Conservation (phyloP, 2,888 invertebrate genomes). For the Cryptocheilus praepositus region DNA sequence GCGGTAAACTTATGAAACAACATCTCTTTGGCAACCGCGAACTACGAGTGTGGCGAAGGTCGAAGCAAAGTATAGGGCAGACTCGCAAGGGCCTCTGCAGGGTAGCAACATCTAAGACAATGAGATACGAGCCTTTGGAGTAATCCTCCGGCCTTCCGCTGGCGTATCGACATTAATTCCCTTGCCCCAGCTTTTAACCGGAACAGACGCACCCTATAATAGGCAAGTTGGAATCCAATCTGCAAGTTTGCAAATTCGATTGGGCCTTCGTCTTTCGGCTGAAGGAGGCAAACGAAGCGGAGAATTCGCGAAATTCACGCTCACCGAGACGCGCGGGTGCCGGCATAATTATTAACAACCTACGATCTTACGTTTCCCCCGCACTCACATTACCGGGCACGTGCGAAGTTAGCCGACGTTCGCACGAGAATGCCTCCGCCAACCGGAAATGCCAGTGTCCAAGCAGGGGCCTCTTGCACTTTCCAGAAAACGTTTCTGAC, state of each 20-base stretch:
- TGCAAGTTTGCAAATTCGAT: conserved; percentile 76
- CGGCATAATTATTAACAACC: too few relatives aligned
- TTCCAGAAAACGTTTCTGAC: conserved; percentile 3
- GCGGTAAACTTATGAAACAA: too few relatives aligned
- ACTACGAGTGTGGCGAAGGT: too few relatives aligned
- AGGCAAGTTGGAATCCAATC: conserved; percentile 76
- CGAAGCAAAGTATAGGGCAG: conserved; percentile 3
- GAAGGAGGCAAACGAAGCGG: conserved; percentile 49
- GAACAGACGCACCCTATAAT: conserved; percentile 75
- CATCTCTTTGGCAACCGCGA: not conserved
- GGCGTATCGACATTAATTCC: conserved; percentile 75
- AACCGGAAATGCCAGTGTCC: too few relatives aligned
- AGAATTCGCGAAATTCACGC: too few relatives aligned
- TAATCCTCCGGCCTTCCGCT: conserved; percentile 71
- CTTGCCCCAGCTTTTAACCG: conserved; percentile 74
- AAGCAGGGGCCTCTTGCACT: too few relatives aligned
- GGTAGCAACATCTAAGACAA: conserved; percentile 64
- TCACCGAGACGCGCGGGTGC: too few relatives aligned
- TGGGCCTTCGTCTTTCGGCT: conserved; percentile 68
- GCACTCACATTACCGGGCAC: too few relatives aligned
- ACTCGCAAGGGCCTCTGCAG: conserved; percentile 15
- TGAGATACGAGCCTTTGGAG: conserved; percentile 66
- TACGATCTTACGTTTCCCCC: too few relatives aligned
- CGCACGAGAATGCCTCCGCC: too few relatives aligned
- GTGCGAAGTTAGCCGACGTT: too few relatives aligned